phyloP scores from a whole-genome alignment of 2,888 invertebrate genomes.

The Osmoderma eremita region DNA sequence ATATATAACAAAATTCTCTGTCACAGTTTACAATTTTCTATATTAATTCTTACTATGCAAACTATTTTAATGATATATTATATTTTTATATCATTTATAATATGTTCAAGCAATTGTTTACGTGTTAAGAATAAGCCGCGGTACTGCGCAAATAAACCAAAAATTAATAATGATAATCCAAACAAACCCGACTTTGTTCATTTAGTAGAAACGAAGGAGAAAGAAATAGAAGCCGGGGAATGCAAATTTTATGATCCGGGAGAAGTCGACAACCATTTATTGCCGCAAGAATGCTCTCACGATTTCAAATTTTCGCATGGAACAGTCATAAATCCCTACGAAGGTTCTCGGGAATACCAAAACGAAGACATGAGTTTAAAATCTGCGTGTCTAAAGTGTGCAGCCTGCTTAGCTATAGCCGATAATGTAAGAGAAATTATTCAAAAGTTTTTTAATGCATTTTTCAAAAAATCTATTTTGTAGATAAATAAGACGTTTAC shows the following conservation, averaged over 20 bases:
- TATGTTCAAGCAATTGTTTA: slow-evolving; percentile 1
- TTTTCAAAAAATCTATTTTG: slow-evolving; percentile 26
- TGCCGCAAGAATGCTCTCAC: slow-evolving; percentile 30
- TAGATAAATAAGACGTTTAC: slow-evolving; percentile 42
- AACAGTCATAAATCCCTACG: slow-evolving; percentile 43
- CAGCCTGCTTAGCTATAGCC: slow-evolving; percentile 48
- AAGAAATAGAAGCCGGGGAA: not conserved
- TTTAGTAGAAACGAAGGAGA: too few species aligned
- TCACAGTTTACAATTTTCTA: slow-evolving; percentile 4
- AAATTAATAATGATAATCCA: not conserved
- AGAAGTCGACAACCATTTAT: slow-evolving; percentile 37
- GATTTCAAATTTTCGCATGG: slow-evolving; percentile 10
- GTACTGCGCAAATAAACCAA: slow-evolving; percentile 3
- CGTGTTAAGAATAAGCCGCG: slow-evolving; percentile 12
- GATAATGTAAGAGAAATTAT: slow-evolving; percentile 43
- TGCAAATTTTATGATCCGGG: slow-evolving; percentile 31
- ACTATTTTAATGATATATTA: slow-evolving; percentile 1
- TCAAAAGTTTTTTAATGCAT: not conserved
- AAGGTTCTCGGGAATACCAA: slow-evolving; percentile 2
- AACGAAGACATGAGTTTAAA: slow-evolving; percentile 12
- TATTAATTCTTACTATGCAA: slow-evolving; percentile 12
- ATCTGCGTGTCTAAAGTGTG: slow-evolving; percentile 49
- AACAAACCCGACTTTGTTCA: too few species aligned
- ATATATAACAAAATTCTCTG: slow-evolving; percentile 13
- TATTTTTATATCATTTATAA: slow-evolving; percentile 5